A percentile compares a stretch with the other conserved stretches of the same genome.
phyloP scores from a whole-genome alignment of 2,888 invertebrate genomes.

The Coecobrya sp. region DNA sequence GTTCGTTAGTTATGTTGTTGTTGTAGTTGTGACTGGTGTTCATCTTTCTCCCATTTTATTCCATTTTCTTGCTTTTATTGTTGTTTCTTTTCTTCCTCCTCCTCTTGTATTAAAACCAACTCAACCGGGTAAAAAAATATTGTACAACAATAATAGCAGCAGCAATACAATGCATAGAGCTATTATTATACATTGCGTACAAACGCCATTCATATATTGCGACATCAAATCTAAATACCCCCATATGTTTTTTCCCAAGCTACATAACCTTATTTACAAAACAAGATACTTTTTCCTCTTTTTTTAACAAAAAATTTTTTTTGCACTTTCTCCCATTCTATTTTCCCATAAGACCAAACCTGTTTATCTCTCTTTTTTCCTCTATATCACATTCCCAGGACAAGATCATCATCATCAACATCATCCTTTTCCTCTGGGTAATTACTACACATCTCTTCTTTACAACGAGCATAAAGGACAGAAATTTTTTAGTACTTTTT shows the following conservation, averaged over 20 bases:
- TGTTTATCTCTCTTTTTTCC: neutral
- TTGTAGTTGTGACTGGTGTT: neutral
- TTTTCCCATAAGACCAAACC: constrained; percentile 9
- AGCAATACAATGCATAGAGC: neutral
- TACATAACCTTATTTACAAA: neutral
- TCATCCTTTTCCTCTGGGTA: neutral
- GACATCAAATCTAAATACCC: neutral
- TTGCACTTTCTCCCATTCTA: neutral
- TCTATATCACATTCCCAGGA: neutral
- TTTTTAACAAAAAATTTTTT: neutral
- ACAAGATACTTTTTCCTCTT: neutral
- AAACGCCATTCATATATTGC: neutral
- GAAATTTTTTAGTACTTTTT: neutral
- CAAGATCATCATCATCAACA: neutral
- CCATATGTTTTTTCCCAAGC: neutral
- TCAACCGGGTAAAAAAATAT: neutral
- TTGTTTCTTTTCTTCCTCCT: neutral
- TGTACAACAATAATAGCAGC: neutral
- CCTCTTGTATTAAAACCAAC: constrained; percentile 16
- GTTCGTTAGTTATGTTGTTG: constrained; percentile 34
- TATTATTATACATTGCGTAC: neutral
- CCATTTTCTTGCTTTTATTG: neutral
- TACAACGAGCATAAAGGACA: neutral
- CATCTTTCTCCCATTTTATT: constrained; percentile 38
- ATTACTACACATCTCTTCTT: neutral